Evolutionary conservation across 2,888 invertebrate genomes (phyloP).

Genomic region (Cryptosula pallasiana): DNA sequence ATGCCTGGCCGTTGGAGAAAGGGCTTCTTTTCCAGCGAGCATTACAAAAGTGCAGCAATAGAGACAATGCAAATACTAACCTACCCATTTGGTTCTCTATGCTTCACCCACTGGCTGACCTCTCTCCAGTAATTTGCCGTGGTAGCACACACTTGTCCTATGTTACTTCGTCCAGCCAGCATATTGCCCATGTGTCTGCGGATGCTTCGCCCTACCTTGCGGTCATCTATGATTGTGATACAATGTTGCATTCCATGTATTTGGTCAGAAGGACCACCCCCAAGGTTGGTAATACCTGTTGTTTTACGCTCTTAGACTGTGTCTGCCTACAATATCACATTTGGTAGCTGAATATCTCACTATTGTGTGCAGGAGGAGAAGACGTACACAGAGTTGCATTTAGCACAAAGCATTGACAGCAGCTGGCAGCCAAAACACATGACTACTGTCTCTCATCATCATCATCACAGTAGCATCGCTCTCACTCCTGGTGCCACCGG

Average conservation of each 20-base stretch:
- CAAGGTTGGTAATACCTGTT: constrained; percentile 65
- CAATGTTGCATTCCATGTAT: constrained; percentile 76
- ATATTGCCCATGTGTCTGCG: background rate
- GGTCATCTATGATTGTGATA: constrained; percentile 71
- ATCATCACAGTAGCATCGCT: background rate
- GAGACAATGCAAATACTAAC: background rate
- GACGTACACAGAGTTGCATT: constrained; percentile 1
- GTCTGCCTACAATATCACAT: background rate
- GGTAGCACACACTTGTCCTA: constrained; percentile 31
- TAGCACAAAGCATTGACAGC: background rate
- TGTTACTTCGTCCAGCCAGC: background rate
- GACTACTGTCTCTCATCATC: background rate
- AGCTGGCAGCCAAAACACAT: constrained; percentile 13
- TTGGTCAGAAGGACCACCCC: constrained; percentile 68
- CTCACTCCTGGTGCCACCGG: background rate
- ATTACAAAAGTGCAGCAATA: background rate
- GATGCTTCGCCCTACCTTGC: constrained; percentile 57
- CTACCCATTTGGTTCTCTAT: constrained; percentile 78
- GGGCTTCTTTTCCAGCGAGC: background rate
- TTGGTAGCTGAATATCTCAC: background rate
- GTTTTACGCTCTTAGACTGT: background rate
- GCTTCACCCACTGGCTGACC: constrained; percentile 83
- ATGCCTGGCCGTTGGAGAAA: constrained; percentile 15
- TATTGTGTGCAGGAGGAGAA: constrained; percentile 18
- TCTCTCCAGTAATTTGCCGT: constrained; percentile 66